Conservation (phyloP, 2,113 vertebrate species). For the Cisticola juncidis region DNA sequence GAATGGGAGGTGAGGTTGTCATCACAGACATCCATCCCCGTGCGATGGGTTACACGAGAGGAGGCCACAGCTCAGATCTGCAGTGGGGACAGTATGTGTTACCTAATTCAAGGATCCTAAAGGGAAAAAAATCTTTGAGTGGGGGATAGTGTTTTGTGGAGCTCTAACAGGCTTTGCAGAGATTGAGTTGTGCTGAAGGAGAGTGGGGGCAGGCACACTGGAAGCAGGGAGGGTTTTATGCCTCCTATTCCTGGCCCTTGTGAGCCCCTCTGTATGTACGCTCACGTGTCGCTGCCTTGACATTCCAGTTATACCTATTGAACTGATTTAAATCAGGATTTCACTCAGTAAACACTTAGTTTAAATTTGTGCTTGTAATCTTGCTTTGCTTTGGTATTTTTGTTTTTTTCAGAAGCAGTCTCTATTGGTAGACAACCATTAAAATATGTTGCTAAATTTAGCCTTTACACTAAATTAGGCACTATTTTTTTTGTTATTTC, state of each 20-base stretch:
- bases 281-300: background rate
- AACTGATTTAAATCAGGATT: background rate
- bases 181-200: background rate
- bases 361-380: background rate
- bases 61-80: background rate
- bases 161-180: background rate
- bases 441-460: constrained; percentile 13
- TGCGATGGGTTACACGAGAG: fast-evolving
- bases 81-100: background rate
- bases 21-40: background rate
- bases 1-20: background rate
- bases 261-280: fast-evolving
- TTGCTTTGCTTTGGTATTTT: background rate
- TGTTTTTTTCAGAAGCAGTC: background rate
- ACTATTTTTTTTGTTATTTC: background rate
- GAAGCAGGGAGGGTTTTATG: background rate
- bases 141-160: background rate
- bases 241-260: background rate
- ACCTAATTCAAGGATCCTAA: background rate
- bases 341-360: background rate
- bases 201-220: background rate
- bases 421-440: background rate
- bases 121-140: background rate
- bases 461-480: background rate
- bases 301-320: background rate